Evolutionary conservation across 2,113 vertebrate species (phyloP), one percentile per base, ranked within the genome.

Genomic region (Pterocles burchelli): DNA sequence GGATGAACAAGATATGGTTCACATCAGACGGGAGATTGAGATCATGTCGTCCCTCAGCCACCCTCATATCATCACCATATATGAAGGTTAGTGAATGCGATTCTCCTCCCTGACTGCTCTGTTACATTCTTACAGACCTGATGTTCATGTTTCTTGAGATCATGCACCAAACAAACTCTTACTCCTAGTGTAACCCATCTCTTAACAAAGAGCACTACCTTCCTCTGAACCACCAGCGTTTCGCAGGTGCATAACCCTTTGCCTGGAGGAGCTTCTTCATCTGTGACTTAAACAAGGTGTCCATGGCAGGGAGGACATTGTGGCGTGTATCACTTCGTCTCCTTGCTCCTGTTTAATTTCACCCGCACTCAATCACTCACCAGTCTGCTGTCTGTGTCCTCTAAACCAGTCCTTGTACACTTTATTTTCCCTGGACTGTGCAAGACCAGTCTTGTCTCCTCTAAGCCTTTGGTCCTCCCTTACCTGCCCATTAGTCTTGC

Each of bases 21-120:
- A 99, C 98, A 99, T 99, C 97, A 99, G 99, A 97, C 97, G 99
- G 85, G 99, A 99, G 98, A 99, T 99, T 95, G 99, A 99, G 98
- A 99, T 99, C 98, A 99, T 99, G 99, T 99, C 99, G 94, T 99
- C 99, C 91, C 99, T 99, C 95, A 99, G 95, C 97, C 99, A 99
- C 98, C 99, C 99, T 93, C 99, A 99, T 98, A 99, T 99, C 98
- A 99, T 99, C 98, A 99, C 99, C 95, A 99, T 99, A 97, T 99
- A 99, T 90, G 99, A 99, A 99, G 99, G 99, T 99, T 91, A 98
- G 98, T 98, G 96, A 89, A 93, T 70, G 77, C 36, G 21, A 17
- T 87, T 96, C 83, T 95, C 81, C 36, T 43, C 77, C 70, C 72
- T 89, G 65, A n/a, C 12, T 49, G 77, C 68, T 96, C 87, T 90